Evolutionary conservation across 37 sponge, comb jelly and placozoan genomes (phyloP), one percentile per base, ranked within the genome.

Genomic region (Diacarnus erythraeanus): DNA sequence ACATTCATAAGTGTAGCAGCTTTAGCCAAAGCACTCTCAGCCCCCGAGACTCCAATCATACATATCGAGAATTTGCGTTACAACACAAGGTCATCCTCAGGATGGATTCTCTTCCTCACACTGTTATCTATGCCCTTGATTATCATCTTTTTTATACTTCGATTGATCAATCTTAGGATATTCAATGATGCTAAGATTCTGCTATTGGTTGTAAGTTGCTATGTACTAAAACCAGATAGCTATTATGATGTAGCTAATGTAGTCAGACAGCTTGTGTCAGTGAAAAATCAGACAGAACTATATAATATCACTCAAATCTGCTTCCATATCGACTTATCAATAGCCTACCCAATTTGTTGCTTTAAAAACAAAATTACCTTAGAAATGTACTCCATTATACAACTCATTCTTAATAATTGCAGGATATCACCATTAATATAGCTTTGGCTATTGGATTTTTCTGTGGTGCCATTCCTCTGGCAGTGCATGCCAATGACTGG

Each of bases 51-150:
- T 39, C 63, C 40, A n/a, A 21, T 59, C 17, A 33, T 10, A 2
- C 41, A 42, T 26, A 76, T 76, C 21, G 77, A 76, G 54, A 20
- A 4, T 12, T 61, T 76, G 0, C 60, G 77, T 26, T 60, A 23
- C 38, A 34, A 60, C 42, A 76, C 77, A 5, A 25, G 77, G 20
- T 60, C 77, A 35, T 42, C 79, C 22, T 30, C 54, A 1, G 79
- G 79, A 6, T 79, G 79, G 79, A 20, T 69, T 26, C 54, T 69
- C 38, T 57, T 79, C 9, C 44, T 79, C 44, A 44, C 57, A 25
- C 10, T 79, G 22, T 22, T 79, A 18, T 42, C 20, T 37, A 18
- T 68, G 15, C 68, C 69, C 17, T 12, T 79, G 4, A 66, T 42
- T 5, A 41, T 42, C 1, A 10, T 34, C 6, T 1, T 79, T 2